Evolutionary conservation across 2,113 vertebrate genomes (phyloP), one percentile per base, ranked within the genome.

Genomic region (Lates calcarifer): DNA sequence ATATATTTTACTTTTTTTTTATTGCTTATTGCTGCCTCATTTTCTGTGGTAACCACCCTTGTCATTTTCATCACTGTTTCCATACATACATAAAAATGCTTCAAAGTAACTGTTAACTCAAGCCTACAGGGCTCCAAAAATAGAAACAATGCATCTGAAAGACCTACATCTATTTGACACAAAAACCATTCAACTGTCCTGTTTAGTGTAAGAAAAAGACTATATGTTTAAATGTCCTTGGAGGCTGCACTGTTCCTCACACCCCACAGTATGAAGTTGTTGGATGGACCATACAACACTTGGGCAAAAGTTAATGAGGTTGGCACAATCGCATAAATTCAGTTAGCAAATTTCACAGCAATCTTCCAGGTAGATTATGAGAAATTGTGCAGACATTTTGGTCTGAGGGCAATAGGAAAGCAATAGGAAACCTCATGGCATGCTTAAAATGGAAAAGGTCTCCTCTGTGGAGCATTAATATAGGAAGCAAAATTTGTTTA

Each of bases 51-150:
- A 80, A 69, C 68, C 68, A 14, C 63, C 45, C 64, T 71, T 68
- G 63, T 69, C 78, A 64, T 26, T 67, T 37, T 58, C 49, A 64
- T 66, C 45, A 55, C 37, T 51, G 15, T 78, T 72, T 83, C 60
- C 28, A 60, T 63, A 73, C 65, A 45, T 49, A 60, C 56, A 63
- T 74, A 72, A 61, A 69, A 79, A 74, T 64, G 43, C 51, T 55
- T 73, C 74, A 68, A 60, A 65, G 51, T 58, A 73, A 67, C 55
- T 63, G 72, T 80, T 80, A 24, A 56, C 15, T 61, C 28, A 82
- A 87, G 58, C 49, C 60, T 80, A 70, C 55, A 90, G 68, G 72
- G 72, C 65, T 77, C 70, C 77, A 63, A 85, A 82, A 83, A 66
- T 65, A 74, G 22, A 62, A 80, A 28, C 53, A 15, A 83, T 81